Evolutionary conservation across 92 coral and sea anemone species (phyloP).

Genomic region (Umimayanthus kanabou): DNA sequence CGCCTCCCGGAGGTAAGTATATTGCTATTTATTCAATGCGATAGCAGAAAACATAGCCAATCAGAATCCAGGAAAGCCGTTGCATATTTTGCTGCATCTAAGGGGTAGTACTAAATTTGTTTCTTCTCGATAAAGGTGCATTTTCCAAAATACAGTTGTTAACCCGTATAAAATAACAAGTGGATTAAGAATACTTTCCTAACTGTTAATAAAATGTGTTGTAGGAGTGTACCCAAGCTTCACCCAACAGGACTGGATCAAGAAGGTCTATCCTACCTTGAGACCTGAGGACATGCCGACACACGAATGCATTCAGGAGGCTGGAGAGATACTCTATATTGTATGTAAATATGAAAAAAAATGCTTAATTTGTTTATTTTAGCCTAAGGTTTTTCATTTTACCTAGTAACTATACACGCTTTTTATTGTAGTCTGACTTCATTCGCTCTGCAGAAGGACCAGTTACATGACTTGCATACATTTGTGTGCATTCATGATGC

Average conservation of each 20-base stretch:
- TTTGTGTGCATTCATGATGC: too few relatives aligned
- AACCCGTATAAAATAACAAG: too few relatives aligned
- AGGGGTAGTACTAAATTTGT: too few relatives aligned
- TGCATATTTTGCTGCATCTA: background rate
- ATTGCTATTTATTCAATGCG: background rate
- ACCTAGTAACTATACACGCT: too few relatives aligned
- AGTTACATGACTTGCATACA: too few relatives aligned
- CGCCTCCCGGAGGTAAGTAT: constrained; percentile 69
- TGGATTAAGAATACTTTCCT: too few relatives aligned
- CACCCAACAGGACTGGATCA: constrained; percentile 67
- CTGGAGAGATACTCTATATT: constrained; percentile 72
- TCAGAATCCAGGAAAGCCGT: background rate
- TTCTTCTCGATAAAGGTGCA: too few relatives aligned
- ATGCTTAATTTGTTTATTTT: too few relatives aligned
- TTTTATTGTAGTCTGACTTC: too few relatives aligned
- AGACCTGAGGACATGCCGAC: constrained; percentile 50
- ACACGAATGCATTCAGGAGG: constrained; percentile 67
- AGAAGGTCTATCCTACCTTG: constrained; percentile 60
- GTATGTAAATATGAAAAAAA: background rate
- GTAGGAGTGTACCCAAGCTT: constrained; percentile 75
- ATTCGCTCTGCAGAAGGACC: too few relatives aligned
- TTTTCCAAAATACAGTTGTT: too few relatives aligned
- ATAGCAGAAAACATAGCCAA: background rate
- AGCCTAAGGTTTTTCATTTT: too few relatives aligned
- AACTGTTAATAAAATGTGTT: background rate